These are phyloP conservation scores for Papilio gigon DNA, from an alignment of 2,888 invertebrate genomes.

Conservation along the genomic window DNA sequence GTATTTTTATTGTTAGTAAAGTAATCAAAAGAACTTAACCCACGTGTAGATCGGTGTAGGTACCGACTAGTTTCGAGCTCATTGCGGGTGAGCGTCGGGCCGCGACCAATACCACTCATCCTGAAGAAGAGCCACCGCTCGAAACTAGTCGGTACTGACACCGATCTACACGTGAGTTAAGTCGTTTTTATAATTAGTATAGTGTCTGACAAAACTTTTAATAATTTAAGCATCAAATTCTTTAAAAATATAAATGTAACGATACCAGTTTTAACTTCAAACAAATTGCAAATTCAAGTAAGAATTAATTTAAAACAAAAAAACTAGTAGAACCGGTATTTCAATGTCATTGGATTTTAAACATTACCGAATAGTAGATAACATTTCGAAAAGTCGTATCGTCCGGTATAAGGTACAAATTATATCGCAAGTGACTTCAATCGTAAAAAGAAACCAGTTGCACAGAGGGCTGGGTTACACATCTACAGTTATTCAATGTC, in stretches of 20 bases:
- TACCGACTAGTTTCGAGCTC: too few relatives aligned
- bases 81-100: too few relatives aligned
- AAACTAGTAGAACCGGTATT: slow-evolving; percentile 14
- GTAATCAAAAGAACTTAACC: too few relatives aligned
- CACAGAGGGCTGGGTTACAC: slow-evolving; percentile 46
- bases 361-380: neutral
- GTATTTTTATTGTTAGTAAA: too few relatives aligned
- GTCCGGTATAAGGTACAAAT: neutral
- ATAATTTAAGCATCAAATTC: too few relatives aligned
- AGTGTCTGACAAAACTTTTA: too few relatives aligned
- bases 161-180: too few relatives aligned
- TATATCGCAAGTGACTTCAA: slow-evolving; percentile 28
- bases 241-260: neutral
- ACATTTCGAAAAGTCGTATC: slow-evolving; percentile 13
- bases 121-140: too few relatives aligned
- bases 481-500: slow-evolving; percentile 49
- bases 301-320: slow-evolving; percentile 19
- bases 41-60: too few relatives aligned
- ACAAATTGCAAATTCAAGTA: slow-evolving; percentile 6
- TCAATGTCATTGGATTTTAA: slow-evolving; percentile 19
- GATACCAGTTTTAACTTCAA: neutral
- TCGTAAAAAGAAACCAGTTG: slow-evolving; percentile 36
- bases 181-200: too few relatives aligned
- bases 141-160: too few relatives aligned
- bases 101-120: too few relatives aligned